phyloP scores from a whole-genome alignment of 2,888 invertebrate species.

The Tethea ocularis region DNA sequence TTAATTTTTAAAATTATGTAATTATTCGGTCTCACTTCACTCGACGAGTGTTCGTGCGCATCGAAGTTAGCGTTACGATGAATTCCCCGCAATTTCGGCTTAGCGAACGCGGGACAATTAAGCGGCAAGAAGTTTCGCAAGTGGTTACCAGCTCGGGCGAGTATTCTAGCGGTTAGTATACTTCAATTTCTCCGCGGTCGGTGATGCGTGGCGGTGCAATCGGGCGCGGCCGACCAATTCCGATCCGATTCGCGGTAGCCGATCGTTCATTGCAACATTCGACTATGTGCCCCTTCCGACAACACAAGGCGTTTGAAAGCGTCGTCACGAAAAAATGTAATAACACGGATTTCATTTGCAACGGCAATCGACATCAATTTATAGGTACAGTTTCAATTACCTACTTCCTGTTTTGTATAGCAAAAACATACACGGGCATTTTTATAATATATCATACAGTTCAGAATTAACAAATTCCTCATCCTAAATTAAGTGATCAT shows the following conservation, averaged over 20 bases:
- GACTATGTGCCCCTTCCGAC: conserved; percentile 61
- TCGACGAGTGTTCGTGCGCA: conserved; percentile 54
- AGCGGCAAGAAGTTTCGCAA: conserved; percentile 74
- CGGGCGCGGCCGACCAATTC: conserved; percentile 77
- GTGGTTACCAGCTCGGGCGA: conserved; percentile 55
- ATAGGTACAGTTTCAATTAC: conserved; percentile 17
- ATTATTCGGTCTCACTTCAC: conserved; percentile 44
- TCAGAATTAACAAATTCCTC: neutral
- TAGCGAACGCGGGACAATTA: conserved; percentile 60
- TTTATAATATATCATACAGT: neutral
- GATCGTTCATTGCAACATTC: conserved; percentile 66
- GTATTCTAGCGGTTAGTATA: conserved; percentile 69
- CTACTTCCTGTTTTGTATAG: conserved; percentile 20
- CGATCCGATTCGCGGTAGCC: conserved; percentile 74
- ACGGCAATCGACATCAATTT: conserved; percentile 28
- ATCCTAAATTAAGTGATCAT: neutral
- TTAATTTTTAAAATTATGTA: conserved; percentile 53
- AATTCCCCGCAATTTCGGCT: conserved; percentile 56
- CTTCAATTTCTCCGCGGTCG: conserved; percentile 77
- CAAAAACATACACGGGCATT: neutral
- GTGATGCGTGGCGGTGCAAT: conserved; percentile 77
- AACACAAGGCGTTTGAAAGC: conserved; percentile 55
- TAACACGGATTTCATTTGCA: conserved; percentile 37
- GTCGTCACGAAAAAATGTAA: conserved; percentile 43
- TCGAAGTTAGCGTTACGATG: conserved; percentile 59